Evolutionary conservation across 2,113 vertebrate genomes (phyloP).

Genomic region (Microtus montanus): DNA sequence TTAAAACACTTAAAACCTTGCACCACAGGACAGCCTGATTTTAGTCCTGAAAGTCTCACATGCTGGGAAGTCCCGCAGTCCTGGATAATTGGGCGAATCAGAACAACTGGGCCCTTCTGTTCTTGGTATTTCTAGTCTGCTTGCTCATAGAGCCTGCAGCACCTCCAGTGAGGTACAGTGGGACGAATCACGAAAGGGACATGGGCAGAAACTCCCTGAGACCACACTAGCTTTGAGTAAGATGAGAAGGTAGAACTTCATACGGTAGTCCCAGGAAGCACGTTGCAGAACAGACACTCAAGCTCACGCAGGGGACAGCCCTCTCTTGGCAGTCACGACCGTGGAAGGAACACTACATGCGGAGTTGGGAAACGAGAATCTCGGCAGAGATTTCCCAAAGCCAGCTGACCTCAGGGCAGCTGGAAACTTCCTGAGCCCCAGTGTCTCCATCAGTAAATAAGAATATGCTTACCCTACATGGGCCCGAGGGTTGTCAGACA

Average conservation of each 20-base stretch:
- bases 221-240: background rate
- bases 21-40: background rate
- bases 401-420: background rate
- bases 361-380: background rate
- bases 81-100: background rate
- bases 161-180: background rate
- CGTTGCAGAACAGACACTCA: background rate
- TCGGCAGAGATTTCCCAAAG: background rate
- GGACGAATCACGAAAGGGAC: background rate
- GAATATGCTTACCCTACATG: background rate
- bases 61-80: background rate
- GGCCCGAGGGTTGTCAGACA: background rate
- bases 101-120: background rate
- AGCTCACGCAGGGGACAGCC: background rate
- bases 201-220: background rate
- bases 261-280: rapidly evolving
- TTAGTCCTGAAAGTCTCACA: background rate
- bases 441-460: conserved; percentile 1
- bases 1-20: background rate
- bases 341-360: background rate
- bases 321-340: background rate
- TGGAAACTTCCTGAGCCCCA: background rate
- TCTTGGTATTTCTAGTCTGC: background rate
- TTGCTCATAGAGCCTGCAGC: background rate
- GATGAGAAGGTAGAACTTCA: background rate